Conservation (phyloP, 2,888 invertebrate genomes). For the Drosophila emarginata region DNA sequence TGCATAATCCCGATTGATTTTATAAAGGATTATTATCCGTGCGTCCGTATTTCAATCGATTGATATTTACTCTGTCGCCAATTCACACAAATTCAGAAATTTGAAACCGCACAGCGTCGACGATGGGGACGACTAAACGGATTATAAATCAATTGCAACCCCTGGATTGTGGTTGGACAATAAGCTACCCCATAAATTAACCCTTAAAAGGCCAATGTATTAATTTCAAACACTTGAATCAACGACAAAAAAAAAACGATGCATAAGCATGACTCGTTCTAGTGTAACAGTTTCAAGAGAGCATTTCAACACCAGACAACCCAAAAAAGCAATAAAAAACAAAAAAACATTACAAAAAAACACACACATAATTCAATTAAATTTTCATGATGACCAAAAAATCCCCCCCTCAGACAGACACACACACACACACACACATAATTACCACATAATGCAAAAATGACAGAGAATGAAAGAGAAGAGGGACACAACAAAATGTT, state of each 20-base stretch:
- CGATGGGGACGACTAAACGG: background rate
- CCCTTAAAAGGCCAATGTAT: conserved; percentile 18
- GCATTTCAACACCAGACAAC: conserved; percentile 8
- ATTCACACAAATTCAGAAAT: background rate
- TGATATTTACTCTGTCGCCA: background rate
- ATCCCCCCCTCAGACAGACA: background rate
- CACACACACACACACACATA: background rate
- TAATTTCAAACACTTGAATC: conserved; percentile 8
- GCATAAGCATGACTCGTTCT: conserved; percentile 13
- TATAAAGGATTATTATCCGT: background rate
- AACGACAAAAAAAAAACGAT: background rate
- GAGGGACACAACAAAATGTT: conserved; percentile 27
- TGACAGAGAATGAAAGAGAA: conserved; percentile 5
- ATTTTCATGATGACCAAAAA: conserved; percentile 15
- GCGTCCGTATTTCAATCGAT: conserved; percentile 1
- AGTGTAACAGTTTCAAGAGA: conserved; percentile 6
- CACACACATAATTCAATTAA: conserved; percentile 19
- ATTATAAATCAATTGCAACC: conserved; percentile 14
- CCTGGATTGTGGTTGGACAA: background rate
- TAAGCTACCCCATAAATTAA: conserved; percentile 18
- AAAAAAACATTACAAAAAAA: background rate
- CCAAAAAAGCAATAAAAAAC: background rate
- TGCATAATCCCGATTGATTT: background rate
- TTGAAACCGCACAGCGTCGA: conserved; percentile 7
- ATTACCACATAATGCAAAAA: conserved; percentile 20